A percentile compares a stretch with the other conserved stretches of the same genome.
These are phyloP conservation scores for Steinernema feltiae DNA, from an alignment of 1,140 invertebrate species.

Conservation along the genomic window DNA sequence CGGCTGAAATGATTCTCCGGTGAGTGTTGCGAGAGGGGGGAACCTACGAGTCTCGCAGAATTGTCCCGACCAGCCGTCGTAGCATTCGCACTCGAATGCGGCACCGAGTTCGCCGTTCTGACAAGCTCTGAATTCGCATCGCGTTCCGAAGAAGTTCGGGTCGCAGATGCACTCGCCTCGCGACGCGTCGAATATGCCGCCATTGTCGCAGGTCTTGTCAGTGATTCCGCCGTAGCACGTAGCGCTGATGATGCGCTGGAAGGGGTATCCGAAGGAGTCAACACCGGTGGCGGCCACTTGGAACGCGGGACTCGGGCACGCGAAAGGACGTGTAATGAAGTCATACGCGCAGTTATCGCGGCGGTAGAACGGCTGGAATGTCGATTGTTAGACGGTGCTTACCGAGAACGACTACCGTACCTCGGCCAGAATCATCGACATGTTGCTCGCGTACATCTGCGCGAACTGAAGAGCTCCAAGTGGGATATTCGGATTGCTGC, in stretches of 20 bases:
- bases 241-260: slow-evolving; percentile 23
- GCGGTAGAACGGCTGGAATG: not conserved
- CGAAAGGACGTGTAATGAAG: slow-evolving; percentile 26
- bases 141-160: slow-evolving; percentile 24
- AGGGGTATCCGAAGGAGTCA: slow-evolving; percentile 26
- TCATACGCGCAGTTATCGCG: slow-evolving; percentile 19
- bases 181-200: slow-evolving; percentile 20
- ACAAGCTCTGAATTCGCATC: slow-evolving; percentile 22
- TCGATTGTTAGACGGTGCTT: not conserved
- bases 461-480: slow-evolving; percentile 22
- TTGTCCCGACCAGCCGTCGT: slow-evolving; percentile 6
- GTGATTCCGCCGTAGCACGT: slow-evolving; percentile 13
- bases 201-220: slow-evolving; percentile 26
- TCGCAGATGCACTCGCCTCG: slow-evolving; percentile 24
- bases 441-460: slow-evolving; percentile 25
- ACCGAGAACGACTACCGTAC: slow-evolving; percentile 7
- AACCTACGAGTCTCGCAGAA: slow-evolving; percentile 31
- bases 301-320: slow-evolving; percentile 18
- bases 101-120: slow-evolving; percentile 20
- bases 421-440: slow-evolving; percentile 24
- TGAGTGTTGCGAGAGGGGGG: not conserved
- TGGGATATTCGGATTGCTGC: not conserved
- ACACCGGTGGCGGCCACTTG: slow-evolving; percentile 29
- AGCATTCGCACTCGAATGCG: slow-evolving; percentile 19
- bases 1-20: slow-evolving; percentile 17